Percentiles rank a stretch among this genome's conserved stretches.
Evolutionary conservation across 2,797 vertebrate genomes (phyloP).

Genomic region (Chelidonichthys spinosus): DNA sequence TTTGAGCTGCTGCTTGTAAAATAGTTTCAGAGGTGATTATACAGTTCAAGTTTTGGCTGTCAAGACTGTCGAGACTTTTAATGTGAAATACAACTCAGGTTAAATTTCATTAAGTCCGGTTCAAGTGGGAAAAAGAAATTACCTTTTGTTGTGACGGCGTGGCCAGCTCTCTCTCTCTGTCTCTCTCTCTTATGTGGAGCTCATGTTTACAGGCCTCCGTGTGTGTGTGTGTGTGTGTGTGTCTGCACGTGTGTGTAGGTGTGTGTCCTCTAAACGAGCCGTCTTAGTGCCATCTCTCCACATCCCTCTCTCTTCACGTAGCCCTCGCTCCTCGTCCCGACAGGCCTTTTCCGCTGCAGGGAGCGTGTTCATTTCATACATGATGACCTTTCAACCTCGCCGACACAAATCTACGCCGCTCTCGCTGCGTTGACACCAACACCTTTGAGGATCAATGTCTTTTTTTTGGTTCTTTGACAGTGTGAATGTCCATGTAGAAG

Average conservation of each 20-base stretch:
- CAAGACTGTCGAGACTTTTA: background rate
- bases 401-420: slow-evolving; percentile 2
- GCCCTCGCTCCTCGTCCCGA: background rate
- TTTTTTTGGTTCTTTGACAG: background rate
- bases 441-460: background rate
- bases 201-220: background rate
- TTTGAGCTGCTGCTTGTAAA: too few species aligned
- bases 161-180: background rate
- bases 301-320: background rate
- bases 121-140: too few species aligned
- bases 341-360: slow-evolving; percentile 23
- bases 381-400: slow-evolving; percentile 14
- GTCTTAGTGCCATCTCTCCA: slow-evolving; percentile 16
- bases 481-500: background rate
- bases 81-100: background rate
- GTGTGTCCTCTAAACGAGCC: background rate
- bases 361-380: slow-evolving; percentile 9
- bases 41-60: too few species aligned
- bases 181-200: background rate
- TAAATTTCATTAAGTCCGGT: background rate
- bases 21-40: too few species aligned
- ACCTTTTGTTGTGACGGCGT: background rate
- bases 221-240: slow-evolving; percentile 8
- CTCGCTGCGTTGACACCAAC: slow-evolving; percentile 7
- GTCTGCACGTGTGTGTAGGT: background rate